Evolutionary conservation across 2,888 invertebrate species (phyloP).

Genomic region (Acleris sparsana): DNA sequence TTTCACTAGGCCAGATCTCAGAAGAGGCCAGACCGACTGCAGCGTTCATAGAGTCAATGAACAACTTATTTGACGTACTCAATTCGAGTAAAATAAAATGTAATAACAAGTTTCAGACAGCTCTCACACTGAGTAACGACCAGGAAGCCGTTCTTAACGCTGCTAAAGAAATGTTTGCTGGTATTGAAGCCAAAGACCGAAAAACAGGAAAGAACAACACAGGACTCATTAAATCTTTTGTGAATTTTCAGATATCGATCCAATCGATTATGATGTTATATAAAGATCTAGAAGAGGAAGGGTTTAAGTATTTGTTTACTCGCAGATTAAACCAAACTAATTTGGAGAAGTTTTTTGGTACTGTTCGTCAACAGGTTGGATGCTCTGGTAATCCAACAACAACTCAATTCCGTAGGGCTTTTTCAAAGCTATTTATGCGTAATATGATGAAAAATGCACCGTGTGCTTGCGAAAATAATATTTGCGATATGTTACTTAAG

Average conservation of each 20-base stretch:
- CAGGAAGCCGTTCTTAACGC: slow-evolving; percentile 25
- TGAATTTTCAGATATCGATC: slow-evolving; percentile 35
- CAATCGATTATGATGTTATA: slow-evolving; percentile 31
- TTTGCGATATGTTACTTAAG: slow-evolving; percentile 30
- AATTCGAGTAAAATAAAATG: slow-evolving; percentile 35
- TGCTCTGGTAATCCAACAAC: slow-evolving; percentile 32
- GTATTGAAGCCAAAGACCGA: slow-evolving; percentile 21
- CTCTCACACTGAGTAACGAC: slow-evolving; percentile 22
- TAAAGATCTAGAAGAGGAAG: slow-evolving; percentile 31
- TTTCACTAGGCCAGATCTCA: slow-evolving; percentile 17
- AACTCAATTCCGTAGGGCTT: slow-evolving; percentile 36
- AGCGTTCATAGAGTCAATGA: slow-evolving; percentile 33
- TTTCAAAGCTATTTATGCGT: slow-evolving; percentile 34
- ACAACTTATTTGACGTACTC: slow-evolving; percentile 35
- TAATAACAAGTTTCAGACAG: slow-evolving; percentile 29
- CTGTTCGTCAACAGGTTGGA: slow-evolving; percentile 34
- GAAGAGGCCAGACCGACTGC: slow-evolving; percentile 38
- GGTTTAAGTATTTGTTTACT: slow-evolving; percentile 27
- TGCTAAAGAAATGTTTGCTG: slow-evolving; percentile 30
- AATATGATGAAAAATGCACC: slow-evolving; percentile 36
- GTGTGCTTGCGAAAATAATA: slow-evolving; percentile 25
- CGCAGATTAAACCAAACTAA: slow-evolving; percentile 34
- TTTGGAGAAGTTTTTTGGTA: slow-evolving; percentile 23
- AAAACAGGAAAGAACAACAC: slow-evolving; percentile 30
- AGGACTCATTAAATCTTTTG: slow-evolving; percentile 25